Evolutionary conservation across 2,113 vertebrate species (phyloP).

Genomic region (Corythoichthys haematopterus): DNA sequence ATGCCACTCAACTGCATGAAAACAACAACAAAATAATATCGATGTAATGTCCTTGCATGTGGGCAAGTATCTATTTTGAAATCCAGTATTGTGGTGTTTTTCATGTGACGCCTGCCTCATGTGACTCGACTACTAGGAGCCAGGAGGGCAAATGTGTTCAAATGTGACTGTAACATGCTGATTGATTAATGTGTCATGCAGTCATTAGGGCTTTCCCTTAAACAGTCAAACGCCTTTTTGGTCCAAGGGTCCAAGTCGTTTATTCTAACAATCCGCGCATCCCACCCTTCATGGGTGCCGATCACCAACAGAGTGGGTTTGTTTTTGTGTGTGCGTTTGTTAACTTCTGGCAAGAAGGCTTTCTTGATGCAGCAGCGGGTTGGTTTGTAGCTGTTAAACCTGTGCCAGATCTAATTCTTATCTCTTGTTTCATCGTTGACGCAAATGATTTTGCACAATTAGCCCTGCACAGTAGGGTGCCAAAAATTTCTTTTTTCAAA

Average conservation of each 20-base stretch:
- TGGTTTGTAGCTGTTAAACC: constrained; percentile 84
- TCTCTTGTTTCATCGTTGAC: constrained; percentile 97
- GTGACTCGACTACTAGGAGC: constrained; percentile 69
- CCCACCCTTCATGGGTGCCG: constrained; percentile 74
- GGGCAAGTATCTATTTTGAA: neutral
- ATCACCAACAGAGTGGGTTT: constrained; percentile 94
- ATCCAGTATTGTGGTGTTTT: constrained; percentile 15
- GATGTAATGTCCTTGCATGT: too few species aligned
- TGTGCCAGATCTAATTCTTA: constrained; percentile 98
- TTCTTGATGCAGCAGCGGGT: constrained; percentile 92
- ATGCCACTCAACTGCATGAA: too few species aligned
- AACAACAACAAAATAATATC: too few species aligned
- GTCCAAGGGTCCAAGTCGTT: constrained; percentile 78
- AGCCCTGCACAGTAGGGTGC: constrained; percentile 88
- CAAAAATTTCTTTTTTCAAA: constrained; percentile 62
- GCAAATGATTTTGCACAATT: constrained; percentile 99
- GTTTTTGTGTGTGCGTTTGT: constrained; percentile 87
- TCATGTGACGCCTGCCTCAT: constrained; percentile 68
- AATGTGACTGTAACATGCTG: constrained; percentile 78
- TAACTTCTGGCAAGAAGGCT: constrained; percentile 89
- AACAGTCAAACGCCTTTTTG: constrained; percentile 14
- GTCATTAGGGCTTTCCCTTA: constrained; percentile 11
- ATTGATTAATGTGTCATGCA: constrained; percentile 87
- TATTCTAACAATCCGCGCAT: constrained; percentile 83
- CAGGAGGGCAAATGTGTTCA: constrained; percentile 73